A percentile compares a stretch with the other conserved stretches of the same genome.
phyloP scores from a whole-genome alignment of 2,888 invertebrate genomes.

The Lasioglossum vierecki region DNA sequence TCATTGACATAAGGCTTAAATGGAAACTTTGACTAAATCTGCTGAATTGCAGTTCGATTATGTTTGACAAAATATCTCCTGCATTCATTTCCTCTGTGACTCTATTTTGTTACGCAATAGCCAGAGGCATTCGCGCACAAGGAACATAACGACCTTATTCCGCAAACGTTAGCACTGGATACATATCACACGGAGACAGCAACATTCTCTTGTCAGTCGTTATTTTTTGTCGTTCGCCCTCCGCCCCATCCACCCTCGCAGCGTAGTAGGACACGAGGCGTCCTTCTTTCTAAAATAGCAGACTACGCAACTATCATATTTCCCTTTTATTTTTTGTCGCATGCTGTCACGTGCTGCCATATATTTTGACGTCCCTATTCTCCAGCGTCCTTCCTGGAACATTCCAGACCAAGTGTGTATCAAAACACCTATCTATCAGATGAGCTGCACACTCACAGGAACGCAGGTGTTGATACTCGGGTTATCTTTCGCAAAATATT shows the following conservation, averaged over 20 bases:
- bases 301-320: conserved; percentile 79
- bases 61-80: neutral
- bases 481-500: conserved; percentile 25
- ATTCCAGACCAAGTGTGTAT: conserved; percentile 58
- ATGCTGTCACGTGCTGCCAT: conserved; percentile 75
- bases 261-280: conserved; percentile 50
- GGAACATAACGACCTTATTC: conserved; percentile 54
- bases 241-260: conserved; percentile 17
- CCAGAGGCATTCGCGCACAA: conserved; percentile 13
- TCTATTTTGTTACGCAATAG: neutral
- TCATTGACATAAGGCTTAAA: neutral
- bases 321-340: conserved; percentile 74
- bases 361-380: conserved; percentile 78
- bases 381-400: conserved; percentile 60
- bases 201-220: conserved; percentile 64
- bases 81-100: neutral
- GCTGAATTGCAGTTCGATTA: neutral
- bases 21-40: neutral
- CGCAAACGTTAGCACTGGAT: conserved; percentile 59
- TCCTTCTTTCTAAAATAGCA: conserved; percentile 73
- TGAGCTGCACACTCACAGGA: conserved; percentile 20
- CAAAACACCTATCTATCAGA: conserved; percentile 50
- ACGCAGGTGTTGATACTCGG: conserved; percentile 49
- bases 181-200: conserved; percentile 60
- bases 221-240: conserved; percentile 35